These are phyloP conservation scores for Teleogryllus oceanicus DNA, from an alignment of 2,888 invertebrate genomes.

Conservation along the genomic window DNA sequence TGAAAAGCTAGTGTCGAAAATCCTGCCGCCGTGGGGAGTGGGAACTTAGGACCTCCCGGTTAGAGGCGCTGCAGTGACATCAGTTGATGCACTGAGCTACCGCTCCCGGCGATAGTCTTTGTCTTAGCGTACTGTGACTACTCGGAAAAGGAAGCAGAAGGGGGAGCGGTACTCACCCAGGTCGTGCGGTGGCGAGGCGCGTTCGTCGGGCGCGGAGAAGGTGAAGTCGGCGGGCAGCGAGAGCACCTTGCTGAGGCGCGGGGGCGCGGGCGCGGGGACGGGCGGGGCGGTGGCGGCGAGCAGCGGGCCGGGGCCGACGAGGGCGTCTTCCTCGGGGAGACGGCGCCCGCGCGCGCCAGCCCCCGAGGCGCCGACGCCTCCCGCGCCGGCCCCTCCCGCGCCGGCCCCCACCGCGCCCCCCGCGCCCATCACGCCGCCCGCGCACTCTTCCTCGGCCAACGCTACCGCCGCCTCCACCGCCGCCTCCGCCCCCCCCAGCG, in stretches of 20 bases:
- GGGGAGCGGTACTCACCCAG: background rate
- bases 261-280: conserved; percentile 21
- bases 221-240: conserved; percentile 82
- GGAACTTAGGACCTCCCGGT: no score
- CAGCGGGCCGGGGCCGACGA: conserved; percentile 52
- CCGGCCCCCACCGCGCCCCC: conserved; percentile 54
- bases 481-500: conserved; percentile 56
- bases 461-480: conserved; percentile 62
- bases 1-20: no score
- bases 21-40: no score
- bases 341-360: conserved; percentile 51
- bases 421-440: conserved; percentile 59
- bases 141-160: no score
- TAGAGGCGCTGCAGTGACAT: no score
- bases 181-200: background rate
- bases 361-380: conserved; percentile 67
- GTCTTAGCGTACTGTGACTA: no score
- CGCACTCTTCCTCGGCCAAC: conserved; percentile 58
- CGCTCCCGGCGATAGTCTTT: no score
- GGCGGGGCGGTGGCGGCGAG: background rate
- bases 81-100: no score
- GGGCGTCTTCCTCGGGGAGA: conserved; percentile 82
- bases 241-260: conserved; percentile 52
- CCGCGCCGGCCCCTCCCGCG: conserved; percentile 45
- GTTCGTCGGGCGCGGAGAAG: conserved; percentile 51